Evolutionary conservation across 2,113 vertebrate species (phyloP), one percentile per base, ranked within the genome.

Genomic region (Pomatorhinus ruficollis): DNA sequence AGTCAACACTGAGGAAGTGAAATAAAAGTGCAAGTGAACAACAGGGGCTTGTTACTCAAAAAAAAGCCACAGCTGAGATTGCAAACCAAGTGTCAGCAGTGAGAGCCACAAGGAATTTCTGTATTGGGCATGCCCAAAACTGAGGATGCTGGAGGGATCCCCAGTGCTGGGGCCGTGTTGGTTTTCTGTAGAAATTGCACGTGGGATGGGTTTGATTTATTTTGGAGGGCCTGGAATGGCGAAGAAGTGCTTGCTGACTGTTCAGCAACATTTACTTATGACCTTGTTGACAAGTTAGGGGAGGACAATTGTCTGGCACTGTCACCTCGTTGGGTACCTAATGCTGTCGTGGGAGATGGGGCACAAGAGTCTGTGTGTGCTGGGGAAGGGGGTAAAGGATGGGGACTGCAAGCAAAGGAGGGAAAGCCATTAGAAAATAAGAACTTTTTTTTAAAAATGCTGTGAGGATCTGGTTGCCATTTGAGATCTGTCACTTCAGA

Each of bases 61-160:
- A 39, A 39, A 54, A 74, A 85, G 18, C 11, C 56, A 16, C 19
- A 44, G 37, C 15, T 61, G 18, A 53, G n/a, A 57, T 2, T 10
- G 77, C 42, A 54, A 65, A 50, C 19, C 19, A 33, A 28, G 40
- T 27, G 40, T 52, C 53, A 81, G 64, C 28, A 61, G 28, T 23
- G 9, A 60, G n/a, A 83, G 21, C 24, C 24, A 2, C 39, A 4
- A 72, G 45, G 35, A 44, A 19, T 28, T 83, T 45, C 33, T 50
- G 2, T 4, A 0, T 2, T 12, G 33, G 49, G 5, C 42, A 63
- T 52, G 2, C 12, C 27, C 27, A 27, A 52, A 64, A 76, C 37
- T 57, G 57, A 83, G 50, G 57, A 12, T 69, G 44, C 37, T 79
- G 71, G 23, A 28, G 24, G 23, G 16, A 23, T 2, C 33, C 6